Conservation (phyloP, 2,797 vertebrate genomes). For the Danio choprae region DNA sequence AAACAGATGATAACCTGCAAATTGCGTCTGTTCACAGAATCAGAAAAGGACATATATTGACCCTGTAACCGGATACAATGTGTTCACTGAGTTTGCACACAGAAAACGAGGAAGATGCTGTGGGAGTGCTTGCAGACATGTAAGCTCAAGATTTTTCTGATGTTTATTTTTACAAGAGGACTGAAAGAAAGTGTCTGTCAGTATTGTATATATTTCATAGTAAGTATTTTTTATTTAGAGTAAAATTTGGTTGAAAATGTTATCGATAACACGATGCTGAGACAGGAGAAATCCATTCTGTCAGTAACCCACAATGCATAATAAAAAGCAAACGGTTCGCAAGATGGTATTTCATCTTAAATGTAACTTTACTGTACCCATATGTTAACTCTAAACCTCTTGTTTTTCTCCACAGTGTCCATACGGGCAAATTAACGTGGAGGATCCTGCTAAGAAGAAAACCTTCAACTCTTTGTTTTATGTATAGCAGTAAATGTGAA, state of each 20-base stretch:
- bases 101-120: slow-evolving; percentile 82
- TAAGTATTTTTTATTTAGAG: slow-evolving; percentile 22
- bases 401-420: slow-evolving; percentile 83
- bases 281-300: slow-evolving; percentile 18
- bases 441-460: slow-evolving; percentile 85
- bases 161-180: neutral
- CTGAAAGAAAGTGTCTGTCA: neutral
- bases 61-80: slow-evolving; percentile 79
- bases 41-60: slow-evolving; percentile 82
- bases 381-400: slow-evolving; percentile 35
- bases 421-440: slow-evolving; percentile 85
- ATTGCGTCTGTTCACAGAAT: slow-evolving; percentile 71
- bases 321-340: slow-evolving; percentile 10
- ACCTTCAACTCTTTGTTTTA: slow-evolving; percentile 80
- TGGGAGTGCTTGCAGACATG: slow-evolving; percentile 84
- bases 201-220: slow-evolving; percentile 1
- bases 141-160: slow-evolving; percentile 68
- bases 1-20: slow-evolving; percentile 24
- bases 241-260: slow-evolving; percentile 6
- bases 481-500: slow-evolving; percentile 63
- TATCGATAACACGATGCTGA: slow-evolving; percentile 10
- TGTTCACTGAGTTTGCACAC: slow-evolving; percentile 81
- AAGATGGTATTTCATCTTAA: neutral
- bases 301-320: slow-evolving; percentile 7
- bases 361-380: neutral